A percentile compares a stretch with the other conserved stretches of the same genome.
phyloP scores from a whole-genome alignment of 2,113 vertebrate genomes.

The Stomatorhinus ivindoensis region DNA sequence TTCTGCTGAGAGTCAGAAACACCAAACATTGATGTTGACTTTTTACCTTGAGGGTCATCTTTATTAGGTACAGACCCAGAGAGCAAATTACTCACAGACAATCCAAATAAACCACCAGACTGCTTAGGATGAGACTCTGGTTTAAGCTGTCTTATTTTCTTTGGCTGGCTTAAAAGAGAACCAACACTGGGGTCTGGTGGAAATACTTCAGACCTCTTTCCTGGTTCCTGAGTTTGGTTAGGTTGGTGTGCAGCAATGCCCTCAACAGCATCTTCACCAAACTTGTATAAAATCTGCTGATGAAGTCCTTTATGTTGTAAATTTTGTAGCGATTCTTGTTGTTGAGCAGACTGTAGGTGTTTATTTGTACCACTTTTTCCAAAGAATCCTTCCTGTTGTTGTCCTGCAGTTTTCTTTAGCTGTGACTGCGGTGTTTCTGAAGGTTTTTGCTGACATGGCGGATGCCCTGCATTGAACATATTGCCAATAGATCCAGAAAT shows the following conservation, averaged over 20 bases:
- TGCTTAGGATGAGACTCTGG: conserved; percentile 49
- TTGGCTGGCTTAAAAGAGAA: conserved; percentile 28
- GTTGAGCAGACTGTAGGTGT: conserved; percentile 35
- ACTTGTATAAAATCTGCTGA: conserved; percentile 37
- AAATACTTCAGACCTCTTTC: conserved; percentile 45
- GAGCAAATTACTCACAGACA: conserved; percentile 64
- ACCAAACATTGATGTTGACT: neutral
- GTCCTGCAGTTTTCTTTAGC: conserved; percentile 18
- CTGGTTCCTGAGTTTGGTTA: conserved; percentile 30
- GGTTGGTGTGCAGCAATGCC: neutral
- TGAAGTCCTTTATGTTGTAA: conserved; percentile 42
- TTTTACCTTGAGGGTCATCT: conserved; percentile 22
- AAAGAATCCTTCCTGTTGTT: neutral
- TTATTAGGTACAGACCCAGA: conserved; percentile 43
- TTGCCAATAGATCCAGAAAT: conserved; percentile 73
- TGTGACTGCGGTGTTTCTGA: conserved; percentile 42
- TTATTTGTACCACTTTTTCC: conserved; percentile 23
- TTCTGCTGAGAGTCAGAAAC: conserved; percentile 11
- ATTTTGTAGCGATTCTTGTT: conserved; percentile 23
- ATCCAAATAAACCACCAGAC: conserved; percentile 56
- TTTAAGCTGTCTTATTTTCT: conserved; percentile 46
- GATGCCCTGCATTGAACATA: conserved; percentile 67
- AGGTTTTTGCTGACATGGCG: conserved; percentile 48
- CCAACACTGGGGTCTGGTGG: conserved; percentile 22
- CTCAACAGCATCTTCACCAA: conserved; percentile 21